Conservation (phyloP, 1,140 invertebrate species). For the Penaeus indicus region DNA sequence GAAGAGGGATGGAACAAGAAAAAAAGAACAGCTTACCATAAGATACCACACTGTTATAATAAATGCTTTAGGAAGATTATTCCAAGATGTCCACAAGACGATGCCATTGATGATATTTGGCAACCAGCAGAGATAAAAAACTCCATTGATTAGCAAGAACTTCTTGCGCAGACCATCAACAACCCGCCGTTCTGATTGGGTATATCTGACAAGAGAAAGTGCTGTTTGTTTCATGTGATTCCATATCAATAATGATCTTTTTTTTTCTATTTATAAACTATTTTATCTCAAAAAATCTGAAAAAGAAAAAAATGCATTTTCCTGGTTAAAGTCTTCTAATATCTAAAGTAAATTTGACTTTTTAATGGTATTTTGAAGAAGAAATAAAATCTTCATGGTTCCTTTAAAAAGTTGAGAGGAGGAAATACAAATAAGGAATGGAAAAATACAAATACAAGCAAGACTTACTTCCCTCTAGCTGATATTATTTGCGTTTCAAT, state of each 20-base stretch:
- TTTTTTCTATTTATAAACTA: no score
- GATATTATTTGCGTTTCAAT: conserved; percentile 51
- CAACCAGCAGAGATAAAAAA: conserved; percentile 85
- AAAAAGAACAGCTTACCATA: conserved; percentile 76
- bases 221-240: not conserved
- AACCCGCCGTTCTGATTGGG: conserved; percentile 77
- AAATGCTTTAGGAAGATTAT: conserved; percentile 77
- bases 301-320: no score
- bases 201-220: conserved; percentile 62
- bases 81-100: conserved; percentile 83
- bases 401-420: no score
- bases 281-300: no score
- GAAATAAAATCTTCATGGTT: no score
- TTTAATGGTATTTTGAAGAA: not conserved
- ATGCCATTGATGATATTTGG: conserved; percentile 84
- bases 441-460: no score
- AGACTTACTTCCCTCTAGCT: conserved; percentile 40
- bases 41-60: conserved; percentile 84
- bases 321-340: no score
- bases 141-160: conserved; percentile 82
- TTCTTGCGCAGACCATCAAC: conserved; percentile 80
- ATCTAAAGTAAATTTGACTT: not conserved
- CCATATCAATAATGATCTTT: no score
- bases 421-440: no score
- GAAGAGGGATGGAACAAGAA: no score